Conservation (phyloP, 1,140 invertebrate species). For the Drosophila lacertosa region DNA sequence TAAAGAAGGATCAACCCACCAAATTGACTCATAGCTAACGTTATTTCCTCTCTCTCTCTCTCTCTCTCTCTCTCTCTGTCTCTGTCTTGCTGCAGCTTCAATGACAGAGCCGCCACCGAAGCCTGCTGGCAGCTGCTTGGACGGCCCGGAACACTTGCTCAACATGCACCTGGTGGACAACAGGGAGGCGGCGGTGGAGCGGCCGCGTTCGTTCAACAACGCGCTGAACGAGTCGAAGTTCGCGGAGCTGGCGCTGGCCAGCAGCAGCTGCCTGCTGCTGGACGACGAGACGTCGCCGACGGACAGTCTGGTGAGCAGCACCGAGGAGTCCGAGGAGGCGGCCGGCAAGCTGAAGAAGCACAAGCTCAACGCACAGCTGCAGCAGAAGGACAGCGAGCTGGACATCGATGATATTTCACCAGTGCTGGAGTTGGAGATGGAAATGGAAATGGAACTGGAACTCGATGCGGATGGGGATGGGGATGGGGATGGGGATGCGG, state of each 20-base stretch:
- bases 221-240: conserved; percentile 88
- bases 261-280: conserved; percentile 87
- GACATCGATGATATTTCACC: conserved; percentile 82
- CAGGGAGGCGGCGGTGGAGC: conserved; percentile 52
- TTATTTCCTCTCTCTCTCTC: background rate
- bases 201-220: conserved; percentile 86
- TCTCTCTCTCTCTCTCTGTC: no score
- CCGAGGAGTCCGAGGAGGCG: conserved; percentile 86
- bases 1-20: no score
- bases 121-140: conserved; percentile 13
- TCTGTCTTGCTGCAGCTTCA: conserved; percentile 51
- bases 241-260: conserved; percentile 89
- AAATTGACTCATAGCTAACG: no score
- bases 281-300: conserved; percentile 92
- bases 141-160: conserved; percentile 51
- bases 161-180: conserved; percentile 70
- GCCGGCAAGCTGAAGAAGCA: conserved; percentile 83
- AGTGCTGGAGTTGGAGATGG: conserved; percentile 61
- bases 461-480: no score
- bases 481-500: no score
- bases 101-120: conserved; percentile 62
- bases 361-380: conserved; percentile 74
- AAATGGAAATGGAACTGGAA: no score
- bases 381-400: conserved; percentile 77
- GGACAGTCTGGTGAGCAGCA: conserved; percentile 90